Evolutionary conservation across 2,888 invertebrate species (phyloP).

Genomic region (Sturmia bella): DNA sequence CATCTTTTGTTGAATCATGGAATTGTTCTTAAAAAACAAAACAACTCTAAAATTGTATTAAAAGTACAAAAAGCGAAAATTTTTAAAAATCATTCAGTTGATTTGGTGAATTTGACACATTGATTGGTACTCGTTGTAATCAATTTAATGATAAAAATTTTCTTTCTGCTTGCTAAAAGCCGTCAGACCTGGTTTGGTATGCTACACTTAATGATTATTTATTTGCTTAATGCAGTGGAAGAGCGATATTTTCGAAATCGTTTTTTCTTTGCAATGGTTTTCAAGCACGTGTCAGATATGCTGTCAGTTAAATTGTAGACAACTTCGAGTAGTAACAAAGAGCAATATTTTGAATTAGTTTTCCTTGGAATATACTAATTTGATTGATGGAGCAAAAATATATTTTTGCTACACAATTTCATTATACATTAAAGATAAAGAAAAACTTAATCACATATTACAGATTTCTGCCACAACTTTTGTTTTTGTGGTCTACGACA

Average conservation of each 20-base stretch:
- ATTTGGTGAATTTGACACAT: constrained; percentile 48
- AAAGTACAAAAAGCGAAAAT: background rate
- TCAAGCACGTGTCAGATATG: background rate
- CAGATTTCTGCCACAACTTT: no score
- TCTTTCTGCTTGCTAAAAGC: constrained; percentile 14
- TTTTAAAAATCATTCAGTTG: constrained; percentile 42
- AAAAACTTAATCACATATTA: no score
- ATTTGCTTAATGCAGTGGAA: background rate
- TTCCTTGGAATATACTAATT: no score
- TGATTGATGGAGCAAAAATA: no score
- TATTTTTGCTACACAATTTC: no score
- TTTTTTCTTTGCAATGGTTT: background rate
- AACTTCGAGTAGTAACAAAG: no score
- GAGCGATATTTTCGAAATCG: background rate
- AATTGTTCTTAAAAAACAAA: constrained; percentile 12
- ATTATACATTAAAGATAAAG: no score
- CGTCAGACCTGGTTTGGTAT: background rate
- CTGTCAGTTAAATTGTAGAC: no score
- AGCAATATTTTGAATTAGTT: no score
- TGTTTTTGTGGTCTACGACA: no score
- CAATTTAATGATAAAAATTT: constrained; percentile 32
- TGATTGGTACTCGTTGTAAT: constrained; percentile 15
- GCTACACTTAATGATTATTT: background rate
- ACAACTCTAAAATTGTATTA: constrained; percentile 3
- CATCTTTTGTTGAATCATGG: constrained; percentile 53